Conservation (phyloP, 2,888 invertebrate genomes). For the Noctuana brunneofusca region DNA sequence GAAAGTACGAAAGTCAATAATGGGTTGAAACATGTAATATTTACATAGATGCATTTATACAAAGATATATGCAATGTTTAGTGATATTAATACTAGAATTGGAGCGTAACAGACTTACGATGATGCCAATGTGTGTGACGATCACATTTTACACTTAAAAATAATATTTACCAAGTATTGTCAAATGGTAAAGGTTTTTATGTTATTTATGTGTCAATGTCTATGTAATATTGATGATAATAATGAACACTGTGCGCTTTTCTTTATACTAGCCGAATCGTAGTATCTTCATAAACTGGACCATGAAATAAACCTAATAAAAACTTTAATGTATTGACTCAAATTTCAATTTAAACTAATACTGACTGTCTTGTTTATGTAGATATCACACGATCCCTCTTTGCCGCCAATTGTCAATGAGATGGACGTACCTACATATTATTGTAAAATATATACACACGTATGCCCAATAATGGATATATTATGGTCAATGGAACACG, state of each 20-base stretch:
- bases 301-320: slow-evolving; percentile 35
- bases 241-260: slow-evolving; percentile 75
- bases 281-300: slow-evolving; percentile 63
- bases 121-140: slow-evolving; percentile 63
- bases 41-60: slow-evolving; percentile 84
- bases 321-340: slow-evolving; percentile 35
- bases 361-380: slow-evolving; percentile 62
- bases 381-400: slow-evolving; percentile 62
- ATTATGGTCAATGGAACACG: slow-evolving; percentile 50
- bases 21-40: slow-evolving; percentile 84
- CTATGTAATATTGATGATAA: slow-evolving; percentile 57
- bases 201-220: slow-evolving; percentile 49
- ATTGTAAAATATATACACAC: slow-evolving; percentile 63
- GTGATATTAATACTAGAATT: slow-evolving; percentile 80
- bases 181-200: slow-evolving; percentile 72
- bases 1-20: slow-evolving; percentile 84
- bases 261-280: slow-evolving; percentile 66
- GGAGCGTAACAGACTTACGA: slow-evolving; percentile 77
- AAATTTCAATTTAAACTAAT: slow-evolving; percentile 52
- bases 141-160: slow-evolving; percentile 79
- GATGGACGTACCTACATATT: slow-evolving; percentile 49
- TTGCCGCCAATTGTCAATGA: slow-evolving; percentile 48
- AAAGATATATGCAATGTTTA: slow-evolving; percentile 83
- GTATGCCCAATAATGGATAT: slow-evolving; percentile 51
- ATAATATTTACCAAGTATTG: slow-evolving; percentile 82